A percentile compares a stretch with the other conserved stretches of the same genome.
These are phyloP conservation scores for Coenonympha glycerion DNA, from an alignment of 2,888 invertebrate genomes.

Conservation along the genomic window DNA sequence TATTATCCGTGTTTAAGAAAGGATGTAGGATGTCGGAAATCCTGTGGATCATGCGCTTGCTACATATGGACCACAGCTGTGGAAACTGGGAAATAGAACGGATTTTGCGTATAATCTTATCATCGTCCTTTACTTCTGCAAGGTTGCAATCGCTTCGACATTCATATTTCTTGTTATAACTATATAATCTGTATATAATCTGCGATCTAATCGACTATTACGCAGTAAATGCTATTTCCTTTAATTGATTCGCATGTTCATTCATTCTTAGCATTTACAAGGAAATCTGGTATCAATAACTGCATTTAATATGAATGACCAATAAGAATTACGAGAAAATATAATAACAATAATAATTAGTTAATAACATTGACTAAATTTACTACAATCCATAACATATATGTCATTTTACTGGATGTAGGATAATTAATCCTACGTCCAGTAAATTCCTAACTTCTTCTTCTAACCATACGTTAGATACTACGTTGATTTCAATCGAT, in stretches of 20 bases:
- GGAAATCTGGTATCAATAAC: not conserved
- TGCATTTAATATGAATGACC: too few relatives aligned
- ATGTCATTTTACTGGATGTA: too few relatives aligned
- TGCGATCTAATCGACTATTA: not conserved
- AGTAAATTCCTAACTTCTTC: too few relatives aligned
- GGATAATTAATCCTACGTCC: too few relatives aligned
- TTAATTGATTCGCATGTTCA: slow-evolving; percentile 3
- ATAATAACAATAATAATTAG: too few relatives aligned
- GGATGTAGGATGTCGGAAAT: slow-evolving; percentile 21
- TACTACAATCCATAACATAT: too few relatives aligned
- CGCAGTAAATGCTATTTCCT: not conserved
- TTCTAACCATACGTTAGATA: too few relatives aligned
- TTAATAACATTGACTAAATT: too few relatives aligned
- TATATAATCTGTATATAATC: not conserved
- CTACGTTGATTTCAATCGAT: too few relatives aligned
- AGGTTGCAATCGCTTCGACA: slow-evolving; percentile 3
- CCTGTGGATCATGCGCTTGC: slow-evolving; percentile 5
- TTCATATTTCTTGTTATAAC: slow-evolving; percentile 1
- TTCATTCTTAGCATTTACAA: not conserved
- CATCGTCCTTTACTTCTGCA: not conserved
- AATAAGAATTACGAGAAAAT: too few relatives aligned
- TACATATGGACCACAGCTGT: slow-evolving; percentile 3
- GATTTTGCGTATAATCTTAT: not conserved
- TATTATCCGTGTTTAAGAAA: too few relatives aligned
- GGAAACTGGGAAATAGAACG: slow-evolving; percentile 7